Evolutionary conservation across 2,797 vertebrate species (phyloP), one percentile per base, ranked within the genome.

Genomic region (Corythornis leucogaster): DNA sequence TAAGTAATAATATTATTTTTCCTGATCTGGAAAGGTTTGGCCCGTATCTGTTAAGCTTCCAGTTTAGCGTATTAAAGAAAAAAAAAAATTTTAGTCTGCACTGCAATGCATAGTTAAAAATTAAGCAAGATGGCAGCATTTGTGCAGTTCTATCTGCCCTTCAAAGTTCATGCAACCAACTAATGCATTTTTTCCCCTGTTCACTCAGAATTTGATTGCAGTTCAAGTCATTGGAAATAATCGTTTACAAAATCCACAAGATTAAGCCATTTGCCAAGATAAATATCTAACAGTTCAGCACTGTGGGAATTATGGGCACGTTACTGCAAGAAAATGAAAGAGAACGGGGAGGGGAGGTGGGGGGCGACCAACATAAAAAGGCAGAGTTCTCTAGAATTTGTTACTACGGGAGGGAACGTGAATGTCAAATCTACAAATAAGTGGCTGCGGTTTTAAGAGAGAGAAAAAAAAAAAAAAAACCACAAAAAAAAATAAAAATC

Each of bases 101-200:
- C 97, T 97, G 96, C 96, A 97, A 98, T 98, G 98, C 98, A 98
- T 98, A 98, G 98, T 98, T 96, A 96, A 97, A 97, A 98, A 97
- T 92, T 96, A 98, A 98, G 97, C 97, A 97, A 98, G 96, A 98
- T 97, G 97, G 98, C 98, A 98, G 97, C 96, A 96, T 97, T 96
- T 97, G 97, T 97, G 97, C 97, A 98, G 97, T 95, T 96, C 94
- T 95, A 95, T 97, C 97, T 98, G 97, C 96, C 97, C 95, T 97
- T 97, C 97, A 96, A 97, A 98, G 97, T 98, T 97, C 98, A 98
- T 97, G 97, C 97, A 98, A 97, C 97, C 97, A 97, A 97, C 95
- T 92, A 97, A 97, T 96, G 95, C 95, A 93, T 67, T 93, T 68
- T 67, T 94, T 68, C 80, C 92, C 92, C 96, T 96, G 79, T 97